Percentiles rank a stretch among this genome's conserved stretches.
phyloP scores from a whole-genome alignment of 2,113 vertebrate genomes.

The Pithys albifrons region DNA sequence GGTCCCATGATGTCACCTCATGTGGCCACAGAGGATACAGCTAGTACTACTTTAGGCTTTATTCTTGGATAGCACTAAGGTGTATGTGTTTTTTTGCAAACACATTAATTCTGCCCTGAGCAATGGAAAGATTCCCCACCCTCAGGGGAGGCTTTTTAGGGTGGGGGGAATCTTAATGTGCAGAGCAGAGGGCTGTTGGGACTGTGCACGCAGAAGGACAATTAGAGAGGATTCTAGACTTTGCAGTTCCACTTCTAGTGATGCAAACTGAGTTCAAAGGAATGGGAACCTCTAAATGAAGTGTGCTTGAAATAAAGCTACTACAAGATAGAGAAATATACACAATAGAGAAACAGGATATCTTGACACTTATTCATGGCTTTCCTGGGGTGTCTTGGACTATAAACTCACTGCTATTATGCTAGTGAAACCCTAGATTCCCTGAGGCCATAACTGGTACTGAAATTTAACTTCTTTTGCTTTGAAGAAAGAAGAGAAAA shows the following conservation, averaged over 20 bases:
- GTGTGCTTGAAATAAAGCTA: background rate
- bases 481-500: conserved; percentile 20
- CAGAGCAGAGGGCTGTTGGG: background rate
- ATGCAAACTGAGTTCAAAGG: background rate
- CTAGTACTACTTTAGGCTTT: conserved; percentile 34
- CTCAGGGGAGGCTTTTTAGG: background rate
- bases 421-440: conserved; percentile 41
- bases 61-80: conserved; percentile 22
- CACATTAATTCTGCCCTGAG: background rate
- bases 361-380: conserved; percentile 9
- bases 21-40: background rate
- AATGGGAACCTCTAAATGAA: background rate
- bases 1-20: conserved; percentile 5
- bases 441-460: background rate
- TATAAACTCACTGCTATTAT: conserved; percentile 22
- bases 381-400: conserved; percentile 8
- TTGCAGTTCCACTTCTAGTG: background rate
- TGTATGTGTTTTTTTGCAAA: background rate
- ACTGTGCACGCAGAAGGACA: background rate
- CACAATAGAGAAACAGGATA: background rate
- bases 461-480: conserved; percentile 8
- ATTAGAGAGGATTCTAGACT: background rate
- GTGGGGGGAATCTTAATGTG: background rate
- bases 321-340: background rate
- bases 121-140: background rate